Conservation (phyloP, 23 tunicate genomes). For the Styela clava region DNA sequence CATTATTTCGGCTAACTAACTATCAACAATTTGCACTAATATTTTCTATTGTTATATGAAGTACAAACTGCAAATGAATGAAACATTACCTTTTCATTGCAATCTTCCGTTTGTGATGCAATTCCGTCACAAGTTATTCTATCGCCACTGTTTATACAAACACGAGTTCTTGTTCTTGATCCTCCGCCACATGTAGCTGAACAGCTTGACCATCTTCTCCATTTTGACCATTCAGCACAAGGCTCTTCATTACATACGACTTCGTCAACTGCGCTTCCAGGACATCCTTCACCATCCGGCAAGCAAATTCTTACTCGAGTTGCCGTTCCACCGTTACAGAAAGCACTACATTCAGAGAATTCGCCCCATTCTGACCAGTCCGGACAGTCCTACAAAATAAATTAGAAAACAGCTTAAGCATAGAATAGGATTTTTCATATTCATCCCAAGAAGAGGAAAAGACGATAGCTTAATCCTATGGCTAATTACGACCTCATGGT, state of each 20-base stretch:
- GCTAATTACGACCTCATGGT: too few relatives aligned
- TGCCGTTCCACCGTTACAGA: conserved; percentile 19
- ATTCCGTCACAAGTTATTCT: conserved; percentile 18
- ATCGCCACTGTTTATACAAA: conserved; percentile 8
- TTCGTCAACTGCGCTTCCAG: conserved; percentile 18
- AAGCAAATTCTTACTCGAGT: conserved; percentile 19
- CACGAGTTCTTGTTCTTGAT: neutral
- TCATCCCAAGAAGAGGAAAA: too few relatives aligned
- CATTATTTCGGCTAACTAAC: too few relatives aligned
- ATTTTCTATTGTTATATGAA: too few relatives aligned
- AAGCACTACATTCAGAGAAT: conserved; percentile 7
- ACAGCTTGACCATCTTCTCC: conserved; percentile 30
- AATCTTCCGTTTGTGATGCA: conserved; percentile 6
- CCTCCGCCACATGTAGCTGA: conserved; percentile 32
- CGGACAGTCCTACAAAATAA: conserved; percentile 23
- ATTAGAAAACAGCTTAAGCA: too few relatives aligned
- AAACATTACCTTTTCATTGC: conserved; percentile 33
- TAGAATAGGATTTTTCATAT: too few relatives aligned
- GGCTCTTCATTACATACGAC: conserved; percentile 27
- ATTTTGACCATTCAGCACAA: conserved; percentile 29
- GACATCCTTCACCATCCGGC: conserved; percentile 25
- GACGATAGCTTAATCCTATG: too few relatives aligned
- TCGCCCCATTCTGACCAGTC: conserved; percentile 29
- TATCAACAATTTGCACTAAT: too few relatives aligned
- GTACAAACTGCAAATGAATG: too few relatives aligned